These are phyloP conservation scores for Chlorospingus semifuscus DNA, from an alignment of 2,797 vertebrate species.

Conservation along the genomic window DNA sequence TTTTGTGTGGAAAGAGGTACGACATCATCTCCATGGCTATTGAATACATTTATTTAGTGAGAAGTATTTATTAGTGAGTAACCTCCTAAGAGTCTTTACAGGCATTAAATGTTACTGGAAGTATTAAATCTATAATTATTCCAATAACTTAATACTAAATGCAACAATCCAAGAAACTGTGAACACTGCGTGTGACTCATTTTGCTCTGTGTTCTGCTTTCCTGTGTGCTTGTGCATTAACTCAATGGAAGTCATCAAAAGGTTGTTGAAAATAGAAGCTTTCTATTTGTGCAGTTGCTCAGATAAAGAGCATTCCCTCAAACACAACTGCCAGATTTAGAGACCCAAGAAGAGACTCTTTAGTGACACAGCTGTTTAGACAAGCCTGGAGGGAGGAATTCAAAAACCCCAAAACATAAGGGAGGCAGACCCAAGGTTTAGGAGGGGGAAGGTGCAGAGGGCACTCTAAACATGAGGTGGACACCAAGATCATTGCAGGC, in stretches of 20 bases:
- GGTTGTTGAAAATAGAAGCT: neutral
- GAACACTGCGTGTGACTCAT: neutral
- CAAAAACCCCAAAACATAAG: neutral
- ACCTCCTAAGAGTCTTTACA: neutral
- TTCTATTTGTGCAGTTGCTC: neutral
- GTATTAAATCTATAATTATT: slow-evolving; percentile 19
- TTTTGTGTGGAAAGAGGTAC: neutral
- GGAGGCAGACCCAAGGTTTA: neutral
- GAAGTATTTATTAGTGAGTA: neutral
- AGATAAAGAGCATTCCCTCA: neutral
- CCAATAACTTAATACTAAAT: neutral
- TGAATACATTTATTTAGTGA: neutral
- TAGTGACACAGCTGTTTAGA: neutral
- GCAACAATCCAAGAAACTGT: neutral
- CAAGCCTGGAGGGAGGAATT: neutral
- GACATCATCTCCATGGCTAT: neutral
- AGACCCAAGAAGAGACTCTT: neutral
- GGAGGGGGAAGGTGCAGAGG: neutral
- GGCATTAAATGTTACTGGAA: slow-evolving; percentile 17
- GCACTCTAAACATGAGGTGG: neutral
- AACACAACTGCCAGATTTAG: neutral
- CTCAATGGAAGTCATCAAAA: neutral
- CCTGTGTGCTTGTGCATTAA: neutral
- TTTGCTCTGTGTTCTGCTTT: neutral
- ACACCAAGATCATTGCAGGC: neutral